A percentile compares a stretch with the other conserved stretches of the same genome.
These are phyloP conservation scores for Ctenomys sociabilis DNA, from an alignment of 2,113 vertebrate genomes.

Conservation along the genomic window DNA sequence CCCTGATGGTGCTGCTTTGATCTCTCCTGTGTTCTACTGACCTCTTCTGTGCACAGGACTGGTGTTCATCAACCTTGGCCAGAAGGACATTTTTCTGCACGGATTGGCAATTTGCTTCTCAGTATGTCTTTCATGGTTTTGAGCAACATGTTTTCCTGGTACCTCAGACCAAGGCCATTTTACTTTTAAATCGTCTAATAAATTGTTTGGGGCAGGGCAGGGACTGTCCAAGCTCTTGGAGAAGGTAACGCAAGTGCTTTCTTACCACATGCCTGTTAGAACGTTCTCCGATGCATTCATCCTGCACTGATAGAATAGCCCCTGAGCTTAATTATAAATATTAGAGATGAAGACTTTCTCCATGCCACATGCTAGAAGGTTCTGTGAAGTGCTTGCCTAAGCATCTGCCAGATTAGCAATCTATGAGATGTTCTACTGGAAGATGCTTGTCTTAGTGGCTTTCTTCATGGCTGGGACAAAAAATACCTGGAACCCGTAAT, in stretches of 20 bases:
- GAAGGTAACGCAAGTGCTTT: not conserved
- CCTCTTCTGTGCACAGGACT: not conserved
- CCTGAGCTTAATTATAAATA: not conserved
- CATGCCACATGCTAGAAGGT: not conserved
- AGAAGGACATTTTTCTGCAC: not conserved
- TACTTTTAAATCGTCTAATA: not conserved
- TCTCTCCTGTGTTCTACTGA: not conserved
- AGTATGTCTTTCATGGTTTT: not conserved
- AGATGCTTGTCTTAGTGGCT: not conserved
- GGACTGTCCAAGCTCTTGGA: not conserved
- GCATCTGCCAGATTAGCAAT: not conserved
- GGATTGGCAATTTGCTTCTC: not conserved
- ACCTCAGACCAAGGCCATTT: constrained; percentile 1
- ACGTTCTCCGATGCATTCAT: not conserved
- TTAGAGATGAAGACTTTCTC: not conserved
- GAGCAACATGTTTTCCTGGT: not conserved
- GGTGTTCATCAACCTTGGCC: not conserved
- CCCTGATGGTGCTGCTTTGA: fast-evolving
- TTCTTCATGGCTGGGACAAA: not conserved
- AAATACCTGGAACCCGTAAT: too few species aligned
- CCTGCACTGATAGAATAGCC: not conserved
- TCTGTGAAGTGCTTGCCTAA: not conserved
- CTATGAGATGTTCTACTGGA: not conserved
- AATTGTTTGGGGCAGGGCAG: not conserved
- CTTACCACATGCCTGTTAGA: not conserved